Evolutionary conservation across 2,888 invertebrate species (phyloP).

Genomic region (Gerosis bhagava): DNA sequence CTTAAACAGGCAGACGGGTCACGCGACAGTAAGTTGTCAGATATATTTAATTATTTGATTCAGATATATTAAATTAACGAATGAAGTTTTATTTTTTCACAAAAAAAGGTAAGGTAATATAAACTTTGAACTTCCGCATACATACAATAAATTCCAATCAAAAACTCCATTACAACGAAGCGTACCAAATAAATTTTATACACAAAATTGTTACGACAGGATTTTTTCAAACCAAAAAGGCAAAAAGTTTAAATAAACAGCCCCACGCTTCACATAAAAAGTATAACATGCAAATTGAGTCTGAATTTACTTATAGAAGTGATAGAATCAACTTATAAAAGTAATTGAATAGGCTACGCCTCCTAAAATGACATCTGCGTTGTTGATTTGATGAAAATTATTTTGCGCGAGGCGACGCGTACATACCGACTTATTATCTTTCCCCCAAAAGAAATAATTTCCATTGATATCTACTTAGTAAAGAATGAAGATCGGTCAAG

Average conservation of each 20-base stretch:
- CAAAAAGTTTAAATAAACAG: slow-evolving; percentile 59
- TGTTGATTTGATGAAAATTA: slow-evolving; percentile 67
- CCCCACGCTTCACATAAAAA: slow-evolving; percentile 29
- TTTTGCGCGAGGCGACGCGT: slow-evolving; percentile 35
- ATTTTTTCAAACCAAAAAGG: slow-evolving; percentile 24
- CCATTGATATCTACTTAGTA: too few relatives aligned
- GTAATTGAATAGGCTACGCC: slow-evolving; percentile 68
- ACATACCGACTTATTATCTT: slow-evolving; percentile 42
- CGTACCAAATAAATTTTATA: slow-evolving; percentile 14
- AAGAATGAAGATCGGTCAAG: too few relatives aligned
- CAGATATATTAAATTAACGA: too few relatives aligned
- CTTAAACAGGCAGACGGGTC: too few relatives aligned
- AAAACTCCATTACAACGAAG: slow-evolving; percentile 36
- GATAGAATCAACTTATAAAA: slow-evolving; percentile 72
- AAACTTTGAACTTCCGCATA: too few relatives aligned
- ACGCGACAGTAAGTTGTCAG: too few relatives aligned
- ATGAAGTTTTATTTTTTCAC: too few relatives aligned
- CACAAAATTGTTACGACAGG: slow-evolving; percentile 20
- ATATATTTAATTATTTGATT: too few relatives aligned
- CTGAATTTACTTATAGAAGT: slow-evolving; percentile 70
- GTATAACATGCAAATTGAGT: slow-evolving; percentile 70
- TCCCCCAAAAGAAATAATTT: slow-evolving; percentile 43
- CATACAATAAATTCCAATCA: slow-evolving; percentile 52
- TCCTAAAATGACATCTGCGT: slow-evolving; percentile 59
- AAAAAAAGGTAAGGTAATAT: too few relatives aligned